Base-by-base conservation (phyloP, 2,113 vertebrate species). In the Leptobrachium ailaonicum region DNA sequence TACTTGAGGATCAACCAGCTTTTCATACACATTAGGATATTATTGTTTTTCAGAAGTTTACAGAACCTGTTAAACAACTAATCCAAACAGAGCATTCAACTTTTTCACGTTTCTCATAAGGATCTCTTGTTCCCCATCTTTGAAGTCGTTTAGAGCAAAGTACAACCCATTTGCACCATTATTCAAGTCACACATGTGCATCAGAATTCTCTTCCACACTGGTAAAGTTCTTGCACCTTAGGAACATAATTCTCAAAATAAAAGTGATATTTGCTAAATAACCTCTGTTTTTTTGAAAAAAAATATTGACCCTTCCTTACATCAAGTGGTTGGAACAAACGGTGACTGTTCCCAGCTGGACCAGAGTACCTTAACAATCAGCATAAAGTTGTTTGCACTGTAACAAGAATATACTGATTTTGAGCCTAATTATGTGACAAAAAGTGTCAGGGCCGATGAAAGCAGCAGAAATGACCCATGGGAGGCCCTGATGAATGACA, bases 371-470 rank as follows among this genome's bases (percentile, higher is more conserved):
- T 47, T 80, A 80, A 79, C 79, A 54, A 85, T 86, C 84, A 86
- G 85, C 88, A 88, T 85, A 83, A 72, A 79, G 82, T 75, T 83
- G 85, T 84, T 83, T 85, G 77, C 76, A 71, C 80, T 84, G 84
- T 80, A 79, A 83, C 81, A 54, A 73, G 75, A 74, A 79, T 86
- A 63, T 84, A 82, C 83, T 2, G 79, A 68, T 0, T n/a, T 66
- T 78, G 85, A 85, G 87, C 85, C 84, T 78, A 85, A 85, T 87
- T 86, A 89, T 76, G 70, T 64, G 87, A 86, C 0, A 13, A 85
- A 82, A 82, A 82, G 78, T 73, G 75, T 73, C 71, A 80, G 82
- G 70, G 79, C 80, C 66, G 87, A 82, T 87, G 88, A 89, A 85
- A 90, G 67, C 40, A 79, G 67, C 0, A 82, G 85, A 47, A 83